A percentile compares a stretch with the other conserved stretches of the same genome.
phyloP scores from a whole-genome alignment of 2,113 vertebrate species.

The Oreochromis aureus region DNA sequence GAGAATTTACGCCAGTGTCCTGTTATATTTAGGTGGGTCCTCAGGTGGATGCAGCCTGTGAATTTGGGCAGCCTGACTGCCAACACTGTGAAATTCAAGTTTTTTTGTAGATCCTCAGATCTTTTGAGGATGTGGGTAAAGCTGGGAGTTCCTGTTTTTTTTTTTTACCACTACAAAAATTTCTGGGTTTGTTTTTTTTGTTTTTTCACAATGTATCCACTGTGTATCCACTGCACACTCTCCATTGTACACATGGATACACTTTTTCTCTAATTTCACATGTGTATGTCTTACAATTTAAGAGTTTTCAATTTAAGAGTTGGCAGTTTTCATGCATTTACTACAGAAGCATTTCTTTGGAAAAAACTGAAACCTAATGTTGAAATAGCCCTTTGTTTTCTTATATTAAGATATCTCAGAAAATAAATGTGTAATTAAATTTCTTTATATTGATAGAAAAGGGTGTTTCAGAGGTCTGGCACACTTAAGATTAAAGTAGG shows the following conservation, averaged over 20 bases:
- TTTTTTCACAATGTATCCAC: too few relatives aligned
- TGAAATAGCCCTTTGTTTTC: neutral
- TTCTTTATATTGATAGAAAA: neutral
- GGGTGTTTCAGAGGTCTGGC: neutral
- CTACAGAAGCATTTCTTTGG: neutral
- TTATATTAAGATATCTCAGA: neutral
- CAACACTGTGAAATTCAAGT: neutral
- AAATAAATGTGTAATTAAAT: neutral
- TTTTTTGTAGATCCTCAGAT: neutral
- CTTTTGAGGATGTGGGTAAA: neutral
- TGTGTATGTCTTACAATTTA: too few relatives aligned
- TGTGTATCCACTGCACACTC: too few relatives aligned
- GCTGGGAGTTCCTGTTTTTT: neutral
- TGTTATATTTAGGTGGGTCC: neutral
- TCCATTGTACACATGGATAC: too few relatives aligned
- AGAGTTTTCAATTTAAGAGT: neutral
- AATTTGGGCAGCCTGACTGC: neutral
- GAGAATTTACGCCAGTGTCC: too few relatives aligned
- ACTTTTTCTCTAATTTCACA: too few relatives aligned
- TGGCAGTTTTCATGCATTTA: neutral
- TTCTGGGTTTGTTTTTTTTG: too few relatives aligned
- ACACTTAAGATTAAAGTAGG: neutral
- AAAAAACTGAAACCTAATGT: neutral
- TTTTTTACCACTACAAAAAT: neutral
- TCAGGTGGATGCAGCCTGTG: neutral